Conservation (phyloP, 1,140 invertebrate species). For the Apis laboriosa region DNA sequence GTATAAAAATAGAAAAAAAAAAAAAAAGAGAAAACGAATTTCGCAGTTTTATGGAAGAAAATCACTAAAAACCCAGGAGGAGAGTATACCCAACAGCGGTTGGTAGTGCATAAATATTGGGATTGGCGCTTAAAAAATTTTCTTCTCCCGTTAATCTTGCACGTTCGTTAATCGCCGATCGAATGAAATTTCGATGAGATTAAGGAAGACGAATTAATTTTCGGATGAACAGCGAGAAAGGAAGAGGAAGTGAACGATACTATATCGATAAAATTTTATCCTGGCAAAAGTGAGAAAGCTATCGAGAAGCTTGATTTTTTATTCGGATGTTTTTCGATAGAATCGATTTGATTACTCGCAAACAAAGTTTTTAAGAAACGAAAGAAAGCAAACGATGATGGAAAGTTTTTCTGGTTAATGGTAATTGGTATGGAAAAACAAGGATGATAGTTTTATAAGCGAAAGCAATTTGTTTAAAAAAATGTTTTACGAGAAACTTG, state of each 20-base stretch:
- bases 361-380: not conserved
- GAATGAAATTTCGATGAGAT: too few species aligned
- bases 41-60: not conserved
- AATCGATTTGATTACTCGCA: not conserved
- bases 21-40: not conserved
- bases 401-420: not conserved
- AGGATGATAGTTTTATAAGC: not conserved
- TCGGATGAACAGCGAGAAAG: not conserved
- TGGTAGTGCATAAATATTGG: constrained; percentile 28
- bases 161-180: not conserved
- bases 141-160: not conserved
- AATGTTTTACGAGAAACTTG: not conserved
- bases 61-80: not conserved
- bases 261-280: not conserved
- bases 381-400: not conserved
- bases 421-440: not conserved
- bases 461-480: not conserved
- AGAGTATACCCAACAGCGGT: not conserved
- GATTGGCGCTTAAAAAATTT: constrained; percentile 17
- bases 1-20: constrained; percentile 10
- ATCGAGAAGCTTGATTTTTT: not conserved
- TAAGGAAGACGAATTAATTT: not conserved
- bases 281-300: not conserved
- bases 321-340: not conserved
- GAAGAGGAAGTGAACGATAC: not conserved